Evolutionary conservation across 2,113 vertebrate species (phyloP).

Genomic region (Rynchops niger): DNA sequence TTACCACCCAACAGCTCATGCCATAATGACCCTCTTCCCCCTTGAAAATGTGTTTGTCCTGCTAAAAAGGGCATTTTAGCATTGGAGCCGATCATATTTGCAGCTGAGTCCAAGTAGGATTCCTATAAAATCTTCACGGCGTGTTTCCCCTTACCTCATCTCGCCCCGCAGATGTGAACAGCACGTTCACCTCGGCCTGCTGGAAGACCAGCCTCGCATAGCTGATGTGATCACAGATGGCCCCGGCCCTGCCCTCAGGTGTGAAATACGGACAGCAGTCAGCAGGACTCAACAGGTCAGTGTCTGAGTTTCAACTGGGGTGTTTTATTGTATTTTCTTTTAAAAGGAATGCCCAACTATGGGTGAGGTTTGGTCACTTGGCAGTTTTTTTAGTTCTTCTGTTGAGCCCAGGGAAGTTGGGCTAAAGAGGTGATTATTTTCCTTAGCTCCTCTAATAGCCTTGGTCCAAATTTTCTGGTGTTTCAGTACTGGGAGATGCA

Average conservation of each 20-base stretch:
- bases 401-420: neutral
- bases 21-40: neutral
- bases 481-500: neutral
- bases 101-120: neutral
- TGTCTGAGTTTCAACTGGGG: neutral
- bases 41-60: neutral
- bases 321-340: neutral
- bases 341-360: neutral
- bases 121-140: neutral
- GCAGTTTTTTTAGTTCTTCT: neutral
- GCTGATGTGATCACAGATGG: neutral
- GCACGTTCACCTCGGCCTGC: neutral
- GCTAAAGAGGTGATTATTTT: neutral
- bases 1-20: neutral
- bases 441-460: neutral
- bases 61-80: neutral
- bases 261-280: neutral
- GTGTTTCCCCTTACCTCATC: neutral
- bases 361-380: neutral
- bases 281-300: slow-evolving; percentile 42
- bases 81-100: neutral
- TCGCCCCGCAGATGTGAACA: neutral
- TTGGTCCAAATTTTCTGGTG: neutral
- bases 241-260: neutral
- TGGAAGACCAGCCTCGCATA: neutral